Base-by-base conservation (phyloP, 2,797 vertebrate species). In the Austrolebias charrua region DNA sequence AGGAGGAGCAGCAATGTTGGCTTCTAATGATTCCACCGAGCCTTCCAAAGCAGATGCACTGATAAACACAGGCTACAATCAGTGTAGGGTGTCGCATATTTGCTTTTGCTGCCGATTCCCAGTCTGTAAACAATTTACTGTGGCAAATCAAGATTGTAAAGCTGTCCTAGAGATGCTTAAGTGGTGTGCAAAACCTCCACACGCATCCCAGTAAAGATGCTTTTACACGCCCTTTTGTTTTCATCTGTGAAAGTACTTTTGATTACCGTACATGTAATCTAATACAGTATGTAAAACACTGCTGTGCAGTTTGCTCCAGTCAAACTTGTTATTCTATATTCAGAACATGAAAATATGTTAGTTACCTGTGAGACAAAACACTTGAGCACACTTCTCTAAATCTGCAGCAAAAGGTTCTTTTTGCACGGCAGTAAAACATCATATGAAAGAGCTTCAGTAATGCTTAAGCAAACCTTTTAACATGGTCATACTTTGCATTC, bases 131-230 rank as follows among this genome's bases (percentile, higher is more conserved):
- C 55, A 58, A 66, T 77, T 59, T 66, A 49, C 65, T 61, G 54
- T 61, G 53, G 43, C 18, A 56, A 74, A 56, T 69, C 56, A 56
- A n/a, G 42, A 56, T 42, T 49, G 43, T 46, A 54, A 78, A 57
- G 73, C 80, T 83, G 73, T 77, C 82, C 81, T 79, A 80, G 77
- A 80, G 73, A 87, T 66, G 43, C 38, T 60, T 31, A 40, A 1
- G 13, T 50, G 48, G 50, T 38, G 69, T 24, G 35, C 16, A 29
- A 50, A 43, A 73, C 15, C 1, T 31, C 6, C 4, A 47, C 44
- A 58, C 29, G 47, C n/a, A 35, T 28, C n/a, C 29, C 57, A 49
- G 42, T 51, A 29, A 69, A 60, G 49, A 60, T 51, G 48, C 54
- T 51, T 54, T 69, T 71, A 20, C 40, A 57, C 31, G 40, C 20